Base-by-base conservation (phyloP, 92 coral and sea anemone genomes). In the Epizoanthus stellaris region DNA sequence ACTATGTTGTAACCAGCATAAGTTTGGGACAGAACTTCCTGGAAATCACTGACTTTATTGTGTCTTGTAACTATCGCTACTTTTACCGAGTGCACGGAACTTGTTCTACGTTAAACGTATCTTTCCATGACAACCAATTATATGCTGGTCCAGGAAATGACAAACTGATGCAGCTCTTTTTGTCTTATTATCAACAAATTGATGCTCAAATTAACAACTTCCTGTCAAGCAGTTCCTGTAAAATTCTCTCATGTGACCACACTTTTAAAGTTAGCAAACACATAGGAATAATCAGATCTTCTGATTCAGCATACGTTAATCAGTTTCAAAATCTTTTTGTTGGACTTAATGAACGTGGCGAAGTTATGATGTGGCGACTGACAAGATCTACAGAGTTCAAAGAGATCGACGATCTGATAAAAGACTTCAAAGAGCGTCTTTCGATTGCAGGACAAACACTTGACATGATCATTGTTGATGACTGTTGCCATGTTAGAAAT, bases 311-410 rank as follows among this genome's bases (percentile, higher is more conserved):
- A 39, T 88, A 89, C 72, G 89, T 94, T 0, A 79, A 53, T 45
- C 98, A 94, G 76, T 91, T 94, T 70, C 77, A 89, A 77, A 91
- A 91, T 76, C 16, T 91, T 13, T 94, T 80, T 63, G 79, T 91
- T 75, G 90, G 86, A 21, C 77, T 89, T 2, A 89, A 91, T 89
- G 90, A 85, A 65, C 34, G 81, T 21, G 89, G 89, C 14, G 88
- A 91, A 56, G 91, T 91, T 11, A 67, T 91, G 20, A 67, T 57
- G 61, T 91, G 92, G 92, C 79, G 79, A 34, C 77, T 90, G 4
- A 73, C 80, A 16, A 82, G 72, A 60, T 81, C 90, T 13, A 70
- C 85, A 21, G 34, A 38, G 14, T 91, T 67, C 64, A 70, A 77
- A 76, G 84, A 89, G 60, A 86, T 86, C 5, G 58, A 57, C 67